A percentile compares a stretch with the other conserved stretches of the same genome.
These are phyloP conservation scores for Coleophora deauratella DNA, from an alignment of 2,888 invertebrate genomes.

Conservation along the genomic window DNA sequence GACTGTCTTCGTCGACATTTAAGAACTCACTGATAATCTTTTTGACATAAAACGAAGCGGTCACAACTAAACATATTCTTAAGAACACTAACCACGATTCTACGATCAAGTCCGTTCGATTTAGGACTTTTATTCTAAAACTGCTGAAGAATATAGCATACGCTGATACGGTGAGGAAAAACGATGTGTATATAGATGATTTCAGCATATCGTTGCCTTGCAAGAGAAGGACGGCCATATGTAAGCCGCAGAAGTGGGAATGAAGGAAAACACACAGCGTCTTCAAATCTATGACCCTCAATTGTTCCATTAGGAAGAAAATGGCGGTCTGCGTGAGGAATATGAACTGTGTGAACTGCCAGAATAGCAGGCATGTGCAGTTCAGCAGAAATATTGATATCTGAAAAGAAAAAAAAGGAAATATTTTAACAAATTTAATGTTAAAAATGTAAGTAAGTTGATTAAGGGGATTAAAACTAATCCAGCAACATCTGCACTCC, in stretches of 20 bases:
- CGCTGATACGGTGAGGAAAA: conserved; percentile 48
- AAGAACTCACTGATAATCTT: conserved; percentile 44
- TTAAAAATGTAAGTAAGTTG: not conserved
- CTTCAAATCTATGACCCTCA: conserved; percentile 63
- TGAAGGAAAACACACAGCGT: conserved; percentile 48
- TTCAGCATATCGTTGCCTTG: conserved; percentile 66
- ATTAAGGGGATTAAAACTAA: no score
- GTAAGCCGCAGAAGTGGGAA: conserved; percentile 56
- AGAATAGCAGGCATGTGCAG: conserved; percentile 72
- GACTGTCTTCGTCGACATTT: conserved; percentile 71
- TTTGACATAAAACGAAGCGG: conserved; percentile 52
- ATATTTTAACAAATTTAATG: not conserved
- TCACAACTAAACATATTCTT: conserved; percentile 29
- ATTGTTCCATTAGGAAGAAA: conserved; percentile 80
- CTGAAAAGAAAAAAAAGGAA: conserved; percentile 35
- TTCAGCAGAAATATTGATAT: conserved; percentile 49
- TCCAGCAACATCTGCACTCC: no score
- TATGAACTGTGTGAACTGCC: conserved; percentile 90
- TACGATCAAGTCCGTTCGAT: conserved; percentile 34
- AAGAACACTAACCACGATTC: conserved; percentile 41
- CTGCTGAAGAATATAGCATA: conserved; percentile 52
- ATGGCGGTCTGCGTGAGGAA: conserved; percentile 84
- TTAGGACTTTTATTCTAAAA: conserved; percentile 41
- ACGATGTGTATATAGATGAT: conserved; percentile 62
- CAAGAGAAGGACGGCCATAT: conserved; percentile 48